phyloP scores from a whole-genome alignment of 2,888 invertebrate species.

The Cloeon dipterum region DNA sequence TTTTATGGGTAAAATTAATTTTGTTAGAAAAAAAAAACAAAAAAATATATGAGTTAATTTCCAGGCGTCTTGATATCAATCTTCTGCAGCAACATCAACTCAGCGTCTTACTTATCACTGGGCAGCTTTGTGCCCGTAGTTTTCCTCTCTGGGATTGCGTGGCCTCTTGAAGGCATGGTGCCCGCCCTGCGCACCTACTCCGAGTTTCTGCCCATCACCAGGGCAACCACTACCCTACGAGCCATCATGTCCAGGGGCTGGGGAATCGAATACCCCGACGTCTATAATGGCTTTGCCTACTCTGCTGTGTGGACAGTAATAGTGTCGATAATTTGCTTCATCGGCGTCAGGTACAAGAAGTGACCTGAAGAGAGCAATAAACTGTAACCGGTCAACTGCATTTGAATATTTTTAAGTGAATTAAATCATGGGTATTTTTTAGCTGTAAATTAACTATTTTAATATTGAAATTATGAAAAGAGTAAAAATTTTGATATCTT shows the following conservation, averaged over 20 bases:
- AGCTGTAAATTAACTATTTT: too few species aligned
- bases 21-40: too few species aligned
- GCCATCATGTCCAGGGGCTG: slow-evolving; percentile 67
- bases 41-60: background rate
- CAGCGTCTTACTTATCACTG: slow-evolving; percentile 63
- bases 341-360: slow-evolving; percentile 63
- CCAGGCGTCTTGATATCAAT: slow-evolving; percentile 63
- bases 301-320: slow-evolving; percentile 56
- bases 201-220: slow-evolving; percentile 59
- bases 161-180: slow-evolving; percentile 91
- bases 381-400: too few species aligned
- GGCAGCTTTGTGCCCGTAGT: slow-evolving; percentile 61
- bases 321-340: slow-evolving; percentile 46
- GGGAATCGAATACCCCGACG: slow-evolving; percentile 40
- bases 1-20: slow-evolving; percentile 49
- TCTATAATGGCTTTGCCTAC: slow-evolving; percentile 62
- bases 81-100: slow-evolving; percentile 55
- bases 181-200: slow-evolving; percentile 42
- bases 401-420: too few species aligned
- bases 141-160: slow-evolving; percentile 40
- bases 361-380: too few species aligned
- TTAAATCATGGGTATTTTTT: too few species aligned
- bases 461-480: too few species aligned
- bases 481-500: too few species aligned
- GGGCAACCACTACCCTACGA: slow-evolving; percentile 66